Conservation (phyloP, 2,113 vertebrate genomes). For the Sterna hirundo region DNA sequence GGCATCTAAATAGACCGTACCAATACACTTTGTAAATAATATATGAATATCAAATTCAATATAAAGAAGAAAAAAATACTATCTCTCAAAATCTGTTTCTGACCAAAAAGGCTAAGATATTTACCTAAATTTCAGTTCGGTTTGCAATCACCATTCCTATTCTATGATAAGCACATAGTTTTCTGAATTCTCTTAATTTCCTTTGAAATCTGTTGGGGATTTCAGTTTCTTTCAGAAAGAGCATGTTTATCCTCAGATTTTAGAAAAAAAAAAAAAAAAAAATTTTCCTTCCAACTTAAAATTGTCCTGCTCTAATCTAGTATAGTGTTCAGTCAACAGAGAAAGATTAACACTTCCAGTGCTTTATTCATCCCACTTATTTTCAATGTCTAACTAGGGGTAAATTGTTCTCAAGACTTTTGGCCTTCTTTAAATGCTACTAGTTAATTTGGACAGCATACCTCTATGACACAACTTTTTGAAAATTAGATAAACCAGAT, state of each 20-base stretch:
- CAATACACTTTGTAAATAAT: not conserved
- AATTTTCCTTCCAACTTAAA: not conserved
- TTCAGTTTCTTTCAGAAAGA: not conserved
- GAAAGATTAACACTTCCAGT: not conserved
- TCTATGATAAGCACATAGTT: not conserved
- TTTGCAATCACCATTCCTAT: not conserved
- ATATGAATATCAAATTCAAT: not conserved
- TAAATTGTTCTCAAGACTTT: not conserved
- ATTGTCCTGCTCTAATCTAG: not conserved
- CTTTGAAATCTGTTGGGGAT: not conserved
- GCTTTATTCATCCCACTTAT: not conserved
- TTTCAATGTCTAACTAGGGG: not conserved
- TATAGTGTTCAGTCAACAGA: not conserved
- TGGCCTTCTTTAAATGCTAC: not conserved
- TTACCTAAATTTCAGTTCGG: not conserved
- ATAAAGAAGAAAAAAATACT: not conserved
- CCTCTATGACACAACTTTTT: not conserved
- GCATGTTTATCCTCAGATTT: not conserved
- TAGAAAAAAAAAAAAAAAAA: too few species aligned
- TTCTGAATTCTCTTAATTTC: not conserved
- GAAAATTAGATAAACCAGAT: not conserved
- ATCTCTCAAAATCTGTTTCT: not conserved
- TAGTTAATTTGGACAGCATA: not conserved
- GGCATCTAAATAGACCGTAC: not conserved
- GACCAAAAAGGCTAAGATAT: not conserved